These are phyloP conservation scores for Malaclemys terrapin DNA, from an alignment of 2,113 vertebrate species.

Conservation along the genomic window DNA sequence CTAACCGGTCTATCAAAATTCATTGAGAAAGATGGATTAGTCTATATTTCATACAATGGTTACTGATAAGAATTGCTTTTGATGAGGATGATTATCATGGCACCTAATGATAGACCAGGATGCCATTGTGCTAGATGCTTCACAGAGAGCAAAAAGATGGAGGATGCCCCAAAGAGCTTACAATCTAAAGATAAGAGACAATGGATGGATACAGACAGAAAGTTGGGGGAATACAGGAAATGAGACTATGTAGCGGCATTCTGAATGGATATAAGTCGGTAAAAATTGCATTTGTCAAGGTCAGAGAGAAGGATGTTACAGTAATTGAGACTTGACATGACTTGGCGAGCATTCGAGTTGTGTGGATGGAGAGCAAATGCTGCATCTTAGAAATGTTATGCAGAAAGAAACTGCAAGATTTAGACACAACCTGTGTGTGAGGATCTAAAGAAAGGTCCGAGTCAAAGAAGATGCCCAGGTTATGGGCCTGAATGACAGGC, in stretches of 20 bases:
- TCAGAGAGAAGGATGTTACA: slow-evolving; percentile 5
- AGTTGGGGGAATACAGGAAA: neutral
- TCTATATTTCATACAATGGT: neutral
- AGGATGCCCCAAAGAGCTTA: neutral
- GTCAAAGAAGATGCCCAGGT: neutral
- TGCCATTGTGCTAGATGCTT: neutral
- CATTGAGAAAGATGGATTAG: neutral
- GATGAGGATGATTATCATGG: neutral
- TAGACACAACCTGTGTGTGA: neutral
- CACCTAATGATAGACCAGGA: neutral
- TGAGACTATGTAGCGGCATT: neutral
- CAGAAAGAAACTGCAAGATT: neutral
- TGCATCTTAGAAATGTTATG: neutral
- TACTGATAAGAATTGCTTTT: neutral
- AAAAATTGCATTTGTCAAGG: neutral
- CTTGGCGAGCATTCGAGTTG: neutral
- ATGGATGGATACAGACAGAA: neutral
- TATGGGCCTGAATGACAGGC: neutral
- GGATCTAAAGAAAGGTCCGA: neutral
- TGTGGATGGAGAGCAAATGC: neutral
- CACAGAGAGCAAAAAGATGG: neutral
- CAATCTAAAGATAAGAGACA: neutral
- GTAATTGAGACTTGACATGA: neutral
- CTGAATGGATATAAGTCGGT: slow-evolving; percentile 8
- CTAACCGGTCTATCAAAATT: neutral